Conservation (phyloP, 2,797 vertebrate genomes). For the Lithobates sylvaticus region DNA sequence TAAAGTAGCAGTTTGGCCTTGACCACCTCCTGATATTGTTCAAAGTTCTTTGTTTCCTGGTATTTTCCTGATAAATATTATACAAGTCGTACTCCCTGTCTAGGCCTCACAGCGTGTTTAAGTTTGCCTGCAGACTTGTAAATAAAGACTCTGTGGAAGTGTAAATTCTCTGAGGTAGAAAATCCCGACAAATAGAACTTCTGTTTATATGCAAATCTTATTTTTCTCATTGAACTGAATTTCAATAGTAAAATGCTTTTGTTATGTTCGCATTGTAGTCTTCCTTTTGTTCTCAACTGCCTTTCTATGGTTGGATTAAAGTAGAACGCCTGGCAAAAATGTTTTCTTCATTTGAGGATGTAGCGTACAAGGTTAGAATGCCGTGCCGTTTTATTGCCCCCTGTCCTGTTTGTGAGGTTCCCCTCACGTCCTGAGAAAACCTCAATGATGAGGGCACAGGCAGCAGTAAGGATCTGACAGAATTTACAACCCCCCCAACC, state of each 20-base stretch:
- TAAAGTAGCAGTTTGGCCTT: slow-evolving; percentile 25
- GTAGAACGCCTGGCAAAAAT: not conserved
- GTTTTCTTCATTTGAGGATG: not conserved
- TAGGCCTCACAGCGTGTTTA: slow-evolving; percentile 10
- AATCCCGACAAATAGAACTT: not conserved
- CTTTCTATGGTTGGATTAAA: too few relatives aligned
- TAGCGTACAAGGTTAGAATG: not conserved
- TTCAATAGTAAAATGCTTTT: too few relatives aligned
- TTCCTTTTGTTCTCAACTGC: too few relatives aligned
- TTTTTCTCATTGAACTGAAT: not conserved
- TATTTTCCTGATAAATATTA: slow-evolving; percentile 41
- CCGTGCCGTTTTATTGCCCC: not conserved
- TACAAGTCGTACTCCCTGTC: not conserved
- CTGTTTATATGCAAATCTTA: not conserved
- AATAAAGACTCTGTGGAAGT: not conserved
- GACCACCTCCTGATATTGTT: slow-evolving; percentile 45
- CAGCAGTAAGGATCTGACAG: too few relatives aligned
- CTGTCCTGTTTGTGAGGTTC: too few relatives aligned
- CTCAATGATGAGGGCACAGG: too few relatives aligned
- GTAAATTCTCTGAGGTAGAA: not conserved
- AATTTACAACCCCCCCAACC: too few relatives aligned
- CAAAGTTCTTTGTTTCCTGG: slow-evolving; percentile 27
- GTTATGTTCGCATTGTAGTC: too few relatives aligned
- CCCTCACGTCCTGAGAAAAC: too few relatives aligned
- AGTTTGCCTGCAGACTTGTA: slow-evolving; percentile 21